Conservation (phyloP, 2,888 invertebrate species). For the Saturnia japonica region DNA sequence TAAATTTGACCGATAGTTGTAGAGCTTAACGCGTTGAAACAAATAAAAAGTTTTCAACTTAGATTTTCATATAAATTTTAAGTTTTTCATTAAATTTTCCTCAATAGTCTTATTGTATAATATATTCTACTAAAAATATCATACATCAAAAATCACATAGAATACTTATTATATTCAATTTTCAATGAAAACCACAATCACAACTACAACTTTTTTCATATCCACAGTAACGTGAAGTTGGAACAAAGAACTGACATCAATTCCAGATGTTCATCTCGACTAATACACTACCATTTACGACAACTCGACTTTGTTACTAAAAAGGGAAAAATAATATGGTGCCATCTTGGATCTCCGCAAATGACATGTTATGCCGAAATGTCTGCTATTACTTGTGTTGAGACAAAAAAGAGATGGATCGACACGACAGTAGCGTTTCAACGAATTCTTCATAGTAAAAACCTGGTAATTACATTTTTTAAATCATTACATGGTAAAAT, state of each 20-base stretch:
- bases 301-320: slow-evolving; percentile 14
- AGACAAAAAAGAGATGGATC: neutral
- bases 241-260: slow-evolving; percentile 20
- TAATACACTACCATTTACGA: slow-evolving; percentile 23
- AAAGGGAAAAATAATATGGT: slow-evolving; percentile 20
- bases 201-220: slow-evolving; percentile 14
- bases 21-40: too few species aligned
- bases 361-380: slow-evolving; percentile 30
- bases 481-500: too few species aligned
- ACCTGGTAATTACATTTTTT: neutral
- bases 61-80: neutral
- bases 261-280: slow-evolving; percentile 21
- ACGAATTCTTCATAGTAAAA: neutral
- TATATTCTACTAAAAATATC: neutral
- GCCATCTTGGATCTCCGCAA: slow-evolving; percentile 23
- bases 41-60: neutral
- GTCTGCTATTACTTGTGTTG: slow-evolving; percentile 7
- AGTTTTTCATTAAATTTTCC: neutral
- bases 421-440: neutral
- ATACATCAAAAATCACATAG: neutral
- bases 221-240: slow-evolving; percentile 26
- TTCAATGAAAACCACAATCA: neutral
- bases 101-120: neutral
- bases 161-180: neutral
- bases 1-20: too few species aligned